Base-by-base conservation (phyloP, 2,113 vertebrate genomes). In the Brienomyrus brachyistius region DNA sequence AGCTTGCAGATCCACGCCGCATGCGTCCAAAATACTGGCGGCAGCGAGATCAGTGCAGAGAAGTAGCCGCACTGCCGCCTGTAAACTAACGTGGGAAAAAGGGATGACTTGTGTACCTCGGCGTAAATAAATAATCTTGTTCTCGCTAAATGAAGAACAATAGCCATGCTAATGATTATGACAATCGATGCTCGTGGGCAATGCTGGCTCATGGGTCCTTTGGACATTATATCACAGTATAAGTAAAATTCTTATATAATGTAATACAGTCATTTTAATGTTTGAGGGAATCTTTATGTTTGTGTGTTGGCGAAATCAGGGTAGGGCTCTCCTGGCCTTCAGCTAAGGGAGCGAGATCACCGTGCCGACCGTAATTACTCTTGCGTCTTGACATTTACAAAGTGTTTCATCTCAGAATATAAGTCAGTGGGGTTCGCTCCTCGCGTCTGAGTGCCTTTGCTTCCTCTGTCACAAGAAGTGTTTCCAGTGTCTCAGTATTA, bases 311-410 rank as follows among this genome's bases (percentile, higher is more conserved):
- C 80, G 4, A 19, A 56, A 19, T 19, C 15, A 52, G 77, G 19
- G 23, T 54, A 7, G 48, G 35, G 10, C 35, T 47, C 10, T 8
- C 54, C 52, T 21, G 35, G 19, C 87, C 51, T 84, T 83, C 77
- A 23, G 21, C 50, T 80, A 4, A 89, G 82, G 35, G 93, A 94
- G 92, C 91, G 95, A 59, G 45, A 88, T 96, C 94, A 93, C 94
- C 95, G 94, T 97, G 94, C 94, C 96, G 95, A 95, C 94, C 93
- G 93, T 47, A 94, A 94, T 95, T 95, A 94, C 95, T 94, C 91
- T 96, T 96, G 97, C 96, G 97, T 98, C 95, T 95, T 95, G 95
- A 95, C 95, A 95, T 96, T 95, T 93, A 96, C 95, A 94, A 94
- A 92, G 92, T 94, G 91, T 93, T 84, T 93, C 92, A 92, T 90